Evolutionary conservation across 2,113 vertebrate genomes (phyloP), one percentile per base, ranked within the genome.

Genomic region (Nycticryphes semicollaris): DNA sequence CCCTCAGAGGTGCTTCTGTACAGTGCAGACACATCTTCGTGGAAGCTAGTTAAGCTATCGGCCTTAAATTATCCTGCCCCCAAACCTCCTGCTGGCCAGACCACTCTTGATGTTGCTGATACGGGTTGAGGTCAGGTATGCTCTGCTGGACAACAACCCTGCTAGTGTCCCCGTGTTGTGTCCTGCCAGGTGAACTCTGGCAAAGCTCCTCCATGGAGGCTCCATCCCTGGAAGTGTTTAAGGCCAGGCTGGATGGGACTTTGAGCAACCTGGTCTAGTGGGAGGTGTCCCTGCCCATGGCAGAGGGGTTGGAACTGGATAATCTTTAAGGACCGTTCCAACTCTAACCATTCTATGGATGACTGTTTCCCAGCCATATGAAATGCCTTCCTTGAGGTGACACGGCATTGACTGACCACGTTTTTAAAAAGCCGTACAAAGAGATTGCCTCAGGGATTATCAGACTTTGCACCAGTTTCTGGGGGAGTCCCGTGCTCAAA

Each of bases 361-460:
- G 7, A 2, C 63, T 39, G 0, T 68, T 90, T 47, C 35, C 41
- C 62, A 81, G 25, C 48, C 4, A 0, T 43, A 0, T 25, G 60
- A 87, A 82, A 30, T 60, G 39, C 53, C 45, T 87, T 73, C n/a
- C 39, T 50, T 60, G 62, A 43, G 27, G 39, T 1, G 4, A 14
- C 31, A 1, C 4, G 10, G 57, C 76, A 82, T 21, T 20, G 16
- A 23, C 33, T 21, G 28, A 20, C 30, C 9, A 1, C 9, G 14
- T 64, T 82, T 54, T 8, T 39, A 81, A 77, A 62, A 77, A 60
- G 12, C 43, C 25, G 37, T 30, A 9, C 12, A 11, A 60, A 79
- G 39, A 64, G 23, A 33, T 64, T 64, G 25, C 33, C 57, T 10
- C 2, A 3, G 64, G 12, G n/a, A 30, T 85, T 83, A 68, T 56